Base-by-base conservation (phyloP, 2,113 vertebrate species). In the Stegastes partitus region DNA sequence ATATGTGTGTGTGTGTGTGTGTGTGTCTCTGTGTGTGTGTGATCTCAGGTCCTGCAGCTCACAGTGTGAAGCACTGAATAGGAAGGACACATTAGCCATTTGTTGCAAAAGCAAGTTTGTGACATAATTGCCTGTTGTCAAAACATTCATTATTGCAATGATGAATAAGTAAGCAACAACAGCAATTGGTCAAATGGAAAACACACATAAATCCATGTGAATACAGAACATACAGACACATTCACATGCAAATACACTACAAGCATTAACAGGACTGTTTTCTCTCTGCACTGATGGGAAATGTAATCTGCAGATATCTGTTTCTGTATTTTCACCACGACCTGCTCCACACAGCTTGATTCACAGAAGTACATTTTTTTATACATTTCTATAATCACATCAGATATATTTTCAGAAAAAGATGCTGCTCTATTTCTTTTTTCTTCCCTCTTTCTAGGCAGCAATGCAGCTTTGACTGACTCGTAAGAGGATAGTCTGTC, bases 401-500 rank as follows among this genome's bases (percentile, higher is more conserved):
- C 25, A 64, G 31, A 50, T 23, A 16, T 22, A 77, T 65, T 63
- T 21, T 50, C 23, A 31, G 23, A 31, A 45, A 65, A 47, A 56
- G 16, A 56, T n/a, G 25, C 15, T 34, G 1, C 12, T 34, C 0
- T 1, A n/a, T 51, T 14, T 51, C 7, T 51, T 45, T 65, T 25
- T n/a, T 18, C n/a, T 57, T 58, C 2, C 70, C 10, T 69, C 19
- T 77, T 49, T 69, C 59, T 23, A 44, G 18, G 26, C 23, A 79
- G 26, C 42, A 49, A 45, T 37, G 25, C 26, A 50, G 16, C 77
- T 66, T 55, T n/a, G 78, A 75, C 66, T 25, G 68, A 68, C 62
- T 71, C 44, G 74, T 75, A 74, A 87, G 49, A 9, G 56, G 75
- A 89, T 66, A 74, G 55, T 50, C 66, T 31, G 63, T 57, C 64